Conservation (phyloP, 2,888 invertebrate species). For the Volucella inanis region DNA sequence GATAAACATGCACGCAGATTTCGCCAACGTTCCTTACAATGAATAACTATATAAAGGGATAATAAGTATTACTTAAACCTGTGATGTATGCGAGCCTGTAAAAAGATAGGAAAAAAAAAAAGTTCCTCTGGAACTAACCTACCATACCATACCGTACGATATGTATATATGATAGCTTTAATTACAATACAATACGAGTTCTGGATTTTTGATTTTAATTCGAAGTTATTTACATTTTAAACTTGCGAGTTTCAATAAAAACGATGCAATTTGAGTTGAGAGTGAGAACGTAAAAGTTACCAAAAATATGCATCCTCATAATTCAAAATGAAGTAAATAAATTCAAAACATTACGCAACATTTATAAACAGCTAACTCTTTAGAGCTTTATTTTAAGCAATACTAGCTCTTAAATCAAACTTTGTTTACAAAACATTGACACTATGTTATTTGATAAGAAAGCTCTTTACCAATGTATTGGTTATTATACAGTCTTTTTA, state of each 20-base stretch:
- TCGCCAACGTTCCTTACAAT: slow-evolving; percentile 83
- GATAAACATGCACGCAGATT: slow-evolving; percentile 83
- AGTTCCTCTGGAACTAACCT: too few species aligned
- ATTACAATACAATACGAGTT: too few species aligned
- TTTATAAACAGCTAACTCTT: slow-evolving; percentile 61
- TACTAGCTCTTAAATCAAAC: slow-evolving; percentile 44
- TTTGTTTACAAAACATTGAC: slow-evolving; percentile 72
- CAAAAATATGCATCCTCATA: not conserved
- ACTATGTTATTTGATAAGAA: slow-evolving; percentile 61
- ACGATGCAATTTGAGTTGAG: too few species aligned
- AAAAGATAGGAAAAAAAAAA: too few species aligned
- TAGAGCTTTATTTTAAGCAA: slow-evolving; percentile 41
- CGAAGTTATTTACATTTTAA: too few species aligned
- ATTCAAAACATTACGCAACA: slow-evolving; percentile 60
- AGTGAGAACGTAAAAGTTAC: not conserved
- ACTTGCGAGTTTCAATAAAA: too few species aligned
- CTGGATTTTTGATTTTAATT: too few species aligned
- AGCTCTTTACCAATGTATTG: slow-evolving; percentile 37
- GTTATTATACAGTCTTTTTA: slow-evolving; percentile 20
- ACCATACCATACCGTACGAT: too few species aligned
- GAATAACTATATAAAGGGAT: slow-evolving; percentile 78
- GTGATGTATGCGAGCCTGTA: not conserved
- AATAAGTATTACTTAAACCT: slow-evolving; percentile 4
- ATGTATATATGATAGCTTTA: too few species aligned
- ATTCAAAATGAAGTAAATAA: not conserved